A percentile compares a stretch with the other conserved stretches of the same genome.
Conservation (phyloP, 2,888 invertebrate genomes). For the Baronia brevicornis region DNA sequence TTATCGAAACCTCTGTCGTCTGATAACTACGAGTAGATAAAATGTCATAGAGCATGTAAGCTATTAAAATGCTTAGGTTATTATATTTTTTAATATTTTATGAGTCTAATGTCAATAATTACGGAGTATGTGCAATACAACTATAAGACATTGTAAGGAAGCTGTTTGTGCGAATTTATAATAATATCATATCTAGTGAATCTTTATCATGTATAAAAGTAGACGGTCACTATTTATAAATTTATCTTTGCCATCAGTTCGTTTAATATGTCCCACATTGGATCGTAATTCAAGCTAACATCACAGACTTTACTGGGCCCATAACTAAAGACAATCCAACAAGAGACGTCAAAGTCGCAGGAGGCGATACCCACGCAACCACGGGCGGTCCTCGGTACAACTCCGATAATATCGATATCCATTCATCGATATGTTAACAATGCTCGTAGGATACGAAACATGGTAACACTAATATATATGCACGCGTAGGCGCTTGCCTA, state of each 20-base stretch:
- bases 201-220: no score
- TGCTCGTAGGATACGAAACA: constrained; percentile 10
- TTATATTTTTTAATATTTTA: constrained; percentile 27
- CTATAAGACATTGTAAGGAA: no score
- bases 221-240: no score
- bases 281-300: no score
- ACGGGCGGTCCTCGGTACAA: constrained; percentile 11
- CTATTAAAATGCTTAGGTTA: constrained; percentile 25
- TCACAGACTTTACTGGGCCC: no score
- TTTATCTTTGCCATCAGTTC: no score
- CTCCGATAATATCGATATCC: constrained; percentile 11
- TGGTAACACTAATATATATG: constrained; percentile 1
- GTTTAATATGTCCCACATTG: no score
- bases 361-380: constrained; percentile 8
- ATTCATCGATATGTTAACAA: constrained; percentile 20
- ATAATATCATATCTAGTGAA: no score
- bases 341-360: constrained; percentile 7
- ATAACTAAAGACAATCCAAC: constrained; percentile 6
- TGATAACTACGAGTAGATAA: constrained; percentile 25
- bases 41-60: constrained; percentile 26
- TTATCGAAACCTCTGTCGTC: constrained; percentile 39
- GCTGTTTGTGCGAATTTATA: no score
- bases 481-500: constrained; percentile 17
- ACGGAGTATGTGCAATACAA: no score
- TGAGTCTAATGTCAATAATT: no score